Base-by-base conservation (phyloP, 1,140 invertebrate species). In the Palaemon carinicauda region DNA sequence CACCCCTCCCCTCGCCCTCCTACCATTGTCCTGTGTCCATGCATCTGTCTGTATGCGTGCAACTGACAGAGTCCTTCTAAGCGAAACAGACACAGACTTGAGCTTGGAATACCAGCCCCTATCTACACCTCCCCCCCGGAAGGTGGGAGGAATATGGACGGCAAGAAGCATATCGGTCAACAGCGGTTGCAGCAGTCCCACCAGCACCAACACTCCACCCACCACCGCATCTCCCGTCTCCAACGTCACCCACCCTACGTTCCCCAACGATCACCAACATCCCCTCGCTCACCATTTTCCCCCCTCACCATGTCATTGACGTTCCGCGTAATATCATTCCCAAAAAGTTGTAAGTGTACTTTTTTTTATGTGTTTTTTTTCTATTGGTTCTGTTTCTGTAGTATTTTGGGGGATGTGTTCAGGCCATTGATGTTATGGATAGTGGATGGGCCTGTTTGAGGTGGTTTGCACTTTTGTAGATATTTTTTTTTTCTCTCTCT, bases 21-120 rank as follows among this genome's bases (percentile, higher is more conserved):
- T n/a, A n/a, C n/a, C 65, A 9, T 14, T 31, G 24, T 27, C 56
- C n/a, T 60, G 19, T 27, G 24, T 31, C n/a, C 65, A 12, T 41
- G 0, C 12, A 12, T 7, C 41, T 41, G 41, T 41, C 41, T 41
- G 41, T 31, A 5, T 24, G 65, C n/a, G 65, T 60, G 56, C 24
- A 5, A 21, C 65, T 15, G 54, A 29, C 78, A 60, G 65, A 52
- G 21, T 21, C 27, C 54, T 50, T 7, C 33, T 71, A 29, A 82
- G 65, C 33, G 80, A 82, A 50, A 82, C 65, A 1, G 80, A 82
- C 80, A 82, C 80, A 17, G 80, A 82, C 71, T 50, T 83, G 21
- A 83, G 81, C 81, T n/a, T 83, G 81, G 81, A 83, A 73, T 83
- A 83, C 81, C 81, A 75, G 27, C 71, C 50, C 60, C 31, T 51